Conservation (phyloP, 2,888 invertebrate genomes). For the Micropterix aruncella region DNA sequence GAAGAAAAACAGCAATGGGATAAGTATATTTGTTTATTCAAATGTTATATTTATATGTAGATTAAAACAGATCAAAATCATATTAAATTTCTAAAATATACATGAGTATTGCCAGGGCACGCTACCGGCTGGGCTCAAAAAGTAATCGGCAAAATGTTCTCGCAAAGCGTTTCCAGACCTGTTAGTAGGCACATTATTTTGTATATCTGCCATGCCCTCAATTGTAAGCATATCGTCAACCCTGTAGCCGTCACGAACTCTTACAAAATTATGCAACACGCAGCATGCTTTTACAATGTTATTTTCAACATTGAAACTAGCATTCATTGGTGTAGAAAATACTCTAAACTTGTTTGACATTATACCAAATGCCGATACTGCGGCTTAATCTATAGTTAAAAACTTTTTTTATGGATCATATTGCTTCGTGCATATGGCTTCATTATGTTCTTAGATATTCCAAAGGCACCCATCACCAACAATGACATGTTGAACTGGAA, state of each 20-base stretch:
- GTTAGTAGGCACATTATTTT: slow-evolving; percentile 11
- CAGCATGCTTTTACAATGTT: too few species aligned
- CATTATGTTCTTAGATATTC: slow-evolving; percentile 7
- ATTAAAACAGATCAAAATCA: neutral
- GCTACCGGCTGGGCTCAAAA: slow-evolving; percentile 12
- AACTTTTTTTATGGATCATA: slow-evolving; percentile 8
- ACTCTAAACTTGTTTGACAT: slow-evolving; percentile 9
- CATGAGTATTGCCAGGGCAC: slow-evolving; percentile 13
- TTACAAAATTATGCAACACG: too few species aligned
- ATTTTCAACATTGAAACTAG: too few species aligned
- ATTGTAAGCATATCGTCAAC: too few species aligned
- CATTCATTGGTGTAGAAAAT: too few species aligned
- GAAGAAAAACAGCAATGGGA: slow-evolving; percentile 1
- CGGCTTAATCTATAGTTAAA: slow-evolving; percentile 7
- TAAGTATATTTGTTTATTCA: slow-evolving; percentile 1
- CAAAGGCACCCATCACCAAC: slow-evolving; percentile 12
- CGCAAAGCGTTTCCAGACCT: slow-evolving; percentile 13
- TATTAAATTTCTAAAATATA: slow-evolving; percentile 12
- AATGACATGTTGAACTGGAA: slow-evolving; percentile 8
- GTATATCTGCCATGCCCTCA: slow-evolving; percentile 11
- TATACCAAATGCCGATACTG: slow-evolving; percentile 11
- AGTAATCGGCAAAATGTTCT: slow-evolving; percentile 14
- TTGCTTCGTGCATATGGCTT: slow-evolving; percentile 9
- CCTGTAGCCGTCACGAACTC: too few species aligned
- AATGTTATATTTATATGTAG: neutral